These are phyloP conservation scores for Corydoras sp. DNA, from an alignment of 2,113 vertebrate genomes.

Conservation along the genomic window DNA sequence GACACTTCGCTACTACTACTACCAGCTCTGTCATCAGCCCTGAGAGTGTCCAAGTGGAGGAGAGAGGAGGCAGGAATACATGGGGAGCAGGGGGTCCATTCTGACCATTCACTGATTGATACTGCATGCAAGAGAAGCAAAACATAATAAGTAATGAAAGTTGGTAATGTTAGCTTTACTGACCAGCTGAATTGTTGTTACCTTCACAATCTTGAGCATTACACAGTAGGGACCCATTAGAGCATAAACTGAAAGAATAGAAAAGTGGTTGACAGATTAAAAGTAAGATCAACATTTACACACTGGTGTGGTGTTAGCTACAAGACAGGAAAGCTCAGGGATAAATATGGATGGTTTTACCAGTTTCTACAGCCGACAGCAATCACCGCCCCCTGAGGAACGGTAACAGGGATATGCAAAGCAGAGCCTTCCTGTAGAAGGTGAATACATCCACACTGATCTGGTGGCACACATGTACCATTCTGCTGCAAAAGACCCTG, in stretches of 20 bases:
- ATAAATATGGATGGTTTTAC: constrained; percentile 57
- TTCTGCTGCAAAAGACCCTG: constrained; percentile 79
- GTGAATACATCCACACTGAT: constrained; percentile 70
- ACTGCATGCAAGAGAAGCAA: constrained; percentile 46
- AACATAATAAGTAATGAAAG: not conserved
- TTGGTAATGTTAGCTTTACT: not conserved
- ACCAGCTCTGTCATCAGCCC: too few species aligned
- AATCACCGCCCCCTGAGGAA: constrained; percentile 62
- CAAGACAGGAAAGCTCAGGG: too few species aligned
- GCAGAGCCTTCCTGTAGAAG: constrained; percentile 45
- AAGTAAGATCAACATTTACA: not conserved
- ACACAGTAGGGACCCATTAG: constrained; percentile 68
- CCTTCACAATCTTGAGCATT: constrained; percentile 73
- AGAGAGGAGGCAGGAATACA: constrained; percentile 56
- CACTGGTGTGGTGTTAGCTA: not conserved
- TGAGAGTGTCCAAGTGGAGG: not conserved
- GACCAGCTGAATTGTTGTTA: constrained; percentile 46
- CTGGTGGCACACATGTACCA: constrained; percentile 62
- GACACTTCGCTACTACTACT: too few species aligned
- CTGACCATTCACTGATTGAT: constrained; percentile 77
- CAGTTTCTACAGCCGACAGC: constrained; percentile 76
- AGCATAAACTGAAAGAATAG: constrained; percentile 67
- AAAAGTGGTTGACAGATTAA: not conserved
- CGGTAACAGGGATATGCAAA: constrained; percentile 44
- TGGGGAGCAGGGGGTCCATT: constrained; percentile 76